A percentile compares a stretch with the other conserved stretches of the same genome.
Conservation (phyloP, 92 coral and sea anemone species). For the Micromussa lordhowensis region DNA sequence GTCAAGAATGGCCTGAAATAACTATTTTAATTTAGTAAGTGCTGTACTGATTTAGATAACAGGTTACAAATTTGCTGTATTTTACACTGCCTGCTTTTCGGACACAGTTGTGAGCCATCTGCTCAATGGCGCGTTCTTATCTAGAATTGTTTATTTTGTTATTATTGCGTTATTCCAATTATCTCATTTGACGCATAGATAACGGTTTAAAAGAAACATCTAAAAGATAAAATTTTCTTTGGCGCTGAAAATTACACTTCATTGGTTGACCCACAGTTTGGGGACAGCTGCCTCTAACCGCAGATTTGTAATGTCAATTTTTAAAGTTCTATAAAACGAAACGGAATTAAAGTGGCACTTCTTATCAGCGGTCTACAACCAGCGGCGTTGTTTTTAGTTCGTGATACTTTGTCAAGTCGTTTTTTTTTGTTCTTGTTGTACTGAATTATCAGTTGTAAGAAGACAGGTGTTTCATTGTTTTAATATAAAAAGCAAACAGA, state of each 20-base stretch:
- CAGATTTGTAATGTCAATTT: background rate
- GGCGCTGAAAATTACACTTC: background rate
- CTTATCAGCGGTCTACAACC: background rate
- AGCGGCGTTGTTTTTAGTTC: background rate
- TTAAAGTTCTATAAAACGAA: background rate
- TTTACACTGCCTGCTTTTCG: background rate
- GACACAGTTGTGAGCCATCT: constrained; percentile 21
- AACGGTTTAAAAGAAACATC: constrained; percentile 13
- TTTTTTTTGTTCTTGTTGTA: constrained; percentile 9
- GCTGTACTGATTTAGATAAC: background rate
- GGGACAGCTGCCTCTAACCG: too few relatives aligned
- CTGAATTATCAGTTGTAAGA: background rate
- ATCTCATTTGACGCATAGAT: constrained; percentile 5
- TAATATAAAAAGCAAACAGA: constrained; percentile 21
- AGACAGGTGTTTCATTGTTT: constrained; percentile 48
- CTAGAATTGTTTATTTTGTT: constrained; percentile 36
- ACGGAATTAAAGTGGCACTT: background rate
- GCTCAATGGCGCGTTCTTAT: background rate
- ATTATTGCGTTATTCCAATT: constrained; percentile 34
- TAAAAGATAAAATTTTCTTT: background rate
- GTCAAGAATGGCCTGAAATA: background rate
- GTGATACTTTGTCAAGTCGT: constrained; percentile 3
- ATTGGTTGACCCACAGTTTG: too few relatives aligned
- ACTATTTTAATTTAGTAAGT: background rate
- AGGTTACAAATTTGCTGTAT: background rate